These are phyloP conservation scores for Epicampocera succincta DNA, from an alignment of 2,888 invertebrate genomes.

Conservation along the genomic window DNA sequence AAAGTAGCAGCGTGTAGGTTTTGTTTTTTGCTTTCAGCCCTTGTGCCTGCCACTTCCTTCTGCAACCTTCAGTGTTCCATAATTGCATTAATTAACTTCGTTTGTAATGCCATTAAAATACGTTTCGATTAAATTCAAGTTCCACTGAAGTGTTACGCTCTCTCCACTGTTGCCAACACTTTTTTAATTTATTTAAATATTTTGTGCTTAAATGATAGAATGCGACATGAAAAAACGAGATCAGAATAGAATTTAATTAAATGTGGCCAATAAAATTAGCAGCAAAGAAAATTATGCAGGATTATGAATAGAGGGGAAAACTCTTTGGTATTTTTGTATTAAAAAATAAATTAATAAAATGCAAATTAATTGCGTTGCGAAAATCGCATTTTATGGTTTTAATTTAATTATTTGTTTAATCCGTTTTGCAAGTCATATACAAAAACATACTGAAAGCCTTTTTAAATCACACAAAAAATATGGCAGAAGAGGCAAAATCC, in stretches of 20 bases:
- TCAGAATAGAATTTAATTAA: conserved; percentile 30
- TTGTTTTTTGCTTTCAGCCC: no score
- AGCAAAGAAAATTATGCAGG: conserved; percentile 3
- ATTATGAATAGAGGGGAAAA: not conserved
- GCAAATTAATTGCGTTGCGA: no score
- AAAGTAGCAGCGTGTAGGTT: no score
- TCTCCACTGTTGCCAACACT: not conserved
- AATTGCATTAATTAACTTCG: not conserved
- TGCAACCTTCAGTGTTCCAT: no score
- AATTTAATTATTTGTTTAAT: conserved; percentile 29
- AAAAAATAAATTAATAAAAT: not conserved
- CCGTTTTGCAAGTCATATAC: not conserved
- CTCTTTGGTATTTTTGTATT: not conserved
- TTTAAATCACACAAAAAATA: no score
- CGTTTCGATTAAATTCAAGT: conserved; percentile 16
- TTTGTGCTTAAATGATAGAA: not conserved
- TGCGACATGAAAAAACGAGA: not conserved
- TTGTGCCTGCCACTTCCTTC: no score
- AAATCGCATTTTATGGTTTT: not conserved
- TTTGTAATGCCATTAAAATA: not conserved
- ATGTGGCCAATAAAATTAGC: conserved; percentile 24
- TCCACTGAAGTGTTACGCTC: conserved; percentile 11
- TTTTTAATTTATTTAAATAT: conserved; percentile 32
- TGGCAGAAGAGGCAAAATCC: no score
- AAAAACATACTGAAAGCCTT: not conserved